Conservation (phyloP, 2,797 vertebrate genomes). For the Acropternis orthonyx region DNA sequence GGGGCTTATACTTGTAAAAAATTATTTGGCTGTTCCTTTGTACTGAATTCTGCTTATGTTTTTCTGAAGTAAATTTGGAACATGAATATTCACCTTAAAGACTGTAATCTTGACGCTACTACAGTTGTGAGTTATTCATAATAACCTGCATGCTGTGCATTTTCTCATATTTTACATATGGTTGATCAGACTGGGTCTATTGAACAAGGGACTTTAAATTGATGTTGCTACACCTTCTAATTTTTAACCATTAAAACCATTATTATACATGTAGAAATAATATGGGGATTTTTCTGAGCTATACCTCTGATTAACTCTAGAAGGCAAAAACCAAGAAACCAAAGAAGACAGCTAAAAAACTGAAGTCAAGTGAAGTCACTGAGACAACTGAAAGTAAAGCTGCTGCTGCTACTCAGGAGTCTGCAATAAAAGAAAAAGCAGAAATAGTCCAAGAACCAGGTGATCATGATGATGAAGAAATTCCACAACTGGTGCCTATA, state of each 20-base stretch:
- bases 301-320: conserved; percentile 4
- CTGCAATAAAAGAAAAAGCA: neutral
- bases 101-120: neutral
- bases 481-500: conserved; percentile 76
- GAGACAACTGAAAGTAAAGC: neutral
- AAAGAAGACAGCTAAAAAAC: neutral
- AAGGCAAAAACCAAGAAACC: conserved; percentile 21
- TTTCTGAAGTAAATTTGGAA: neutral
- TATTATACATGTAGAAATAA: neutral
- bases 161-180: neutral
- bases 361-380: neutral
- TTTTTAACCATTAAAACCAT: neutral
- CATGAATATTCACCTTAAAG: neutral
- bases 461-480: conserved; percentile 54
- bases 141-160: neutral
- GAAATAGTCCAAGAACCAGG: neutral
- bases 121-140: neutral
- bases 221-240: neutral
- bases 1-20: neutral
- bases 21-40: neutral
- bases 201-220: neutral
- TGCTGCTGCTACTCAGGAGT: neutral
- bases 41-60: neutral
- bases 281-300: neutral
- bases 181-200: neutral